Base-by-base conservation (phyloP, 1,140 invertebrate genomes). In the Drosophila subobscura region DNA sequence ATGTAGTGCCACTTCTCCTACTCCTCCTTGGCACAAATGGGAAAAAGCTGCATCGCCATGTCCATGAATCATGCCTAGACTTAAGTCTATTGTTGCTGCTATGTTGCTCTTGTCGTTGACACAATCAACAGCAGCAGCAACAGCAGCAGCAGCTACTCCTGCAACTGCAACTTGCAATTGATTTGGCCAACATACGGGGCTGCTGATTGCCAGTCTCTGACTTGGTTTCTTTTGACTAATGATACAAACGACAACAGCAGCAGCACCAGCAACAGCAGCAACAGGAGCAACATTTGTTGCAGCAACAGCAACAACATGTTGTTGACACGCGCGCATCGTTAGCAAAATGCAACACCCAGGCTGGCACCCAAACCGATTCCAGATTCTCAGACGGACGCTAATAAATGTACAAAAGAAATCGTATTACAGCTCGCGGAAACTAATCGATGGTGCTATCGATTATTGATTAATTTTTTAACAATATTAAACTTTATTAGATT, bases 241-340 rank as follows among this genome's bases (percentile, higher is more conserved):
- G 88, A 90, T 81, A 88, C 70, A 68, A 79, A 86, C 79, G 66
- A 59, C 78, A 64, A 71, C 72, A 72, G 56, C 58, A 51, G 45
- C 55, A 46, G 14, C 45, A 70, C 44, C 57, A 55, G 16, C 49
- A 58, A 40, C 72, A 61, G 14, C 51, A 67, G 22, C 76, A 79
- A 50, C 70, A 72, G 4, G 29, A 16, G 12, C n/a, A 33, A 5
- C 33, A 37, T 12, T 12, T 37, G 33, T 37, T 37, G 33, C 33
- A 37, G 29, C 42, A 33, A 27, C 44, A 67, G 40, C 23, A 37
- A 37, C 71, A 77, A 70, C 56, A 56, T 88, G 79, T 88, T 83
- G 83, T 67, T 72, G 83, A 83, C 83, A 77, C 86, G 86, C 78
- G 86, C 78, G 65, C 78, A 86, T 90, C 83, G 83, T 88, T 88